phyloP scores from a whole-genome alignment of 2,797 vertebrate genomes.

The Pteronotus mesoamericanus region DNA sequence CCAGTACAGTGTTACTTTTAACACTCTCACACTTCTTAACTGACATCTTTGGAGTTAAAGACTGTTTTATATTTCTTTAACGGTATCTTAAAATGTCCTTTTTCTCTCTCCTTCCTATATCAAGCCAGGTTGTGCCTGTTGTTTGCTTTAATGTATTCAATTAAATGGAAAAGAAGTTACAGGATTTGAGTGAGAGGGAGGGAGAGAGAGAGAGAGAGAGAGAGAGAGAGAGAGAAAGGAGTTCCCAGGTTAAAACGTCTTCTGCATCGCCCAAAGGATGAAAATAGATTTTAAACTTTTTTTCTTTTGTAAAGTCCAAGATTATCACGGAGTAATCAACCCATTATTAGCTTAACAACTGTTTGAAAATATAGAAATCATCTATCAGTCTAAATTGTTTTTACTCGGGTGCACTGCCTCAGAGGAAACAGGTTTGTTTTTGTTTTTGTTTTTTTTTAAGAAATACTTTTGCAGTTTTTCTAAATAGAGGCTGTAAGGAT shows the following conservation, averaged over 20 bases:
- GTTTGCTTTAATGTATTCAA: slow-evolving; percentile 35
- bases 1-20: neutral
- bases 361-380: slow-evolving; percentile 57
- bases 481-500: slow-evolving; percentile 42
- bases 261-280: neutral
- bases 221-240: neutral
- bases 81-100: slow-evolving; percentile 24
- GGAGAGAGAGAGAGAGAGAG: neutral
- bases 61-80: neutral
- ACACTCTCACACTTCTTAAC: slow-evolving; percentile 4
- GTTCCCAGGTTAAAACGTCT: neutral
- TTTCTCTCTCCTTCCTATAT: slow-evolving; percentile 12
- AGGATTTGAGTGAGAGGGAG: neutral
- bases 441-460: neutral
- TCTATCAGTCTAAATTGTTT: slow-evolving; percentile 46
- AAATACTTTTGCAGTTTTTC: slow-evolving; percentile 44
- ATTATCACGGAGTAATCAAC: slow-evolving; percentile 37
- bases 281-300: slow-evolving; percentile 47
- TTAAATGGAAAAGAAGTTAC: slow-evolving; percentile 32
- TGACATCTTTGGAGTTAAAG: slow-evolving; percentile 24
- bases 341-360: slow-evolving; percentile 40
- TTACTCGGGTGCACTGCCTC: slow-evolving; percentile 31
- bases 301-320: slow-evolving; percentile 55
- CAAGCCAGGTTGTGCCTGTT: slow-evolving; percentile 3
- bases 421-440: slow-evolving; percentile 8